Base-by-base conservation (phyloP, 2,888 invertebrate genomes). In the Erpobdella octoculata region DNA sequence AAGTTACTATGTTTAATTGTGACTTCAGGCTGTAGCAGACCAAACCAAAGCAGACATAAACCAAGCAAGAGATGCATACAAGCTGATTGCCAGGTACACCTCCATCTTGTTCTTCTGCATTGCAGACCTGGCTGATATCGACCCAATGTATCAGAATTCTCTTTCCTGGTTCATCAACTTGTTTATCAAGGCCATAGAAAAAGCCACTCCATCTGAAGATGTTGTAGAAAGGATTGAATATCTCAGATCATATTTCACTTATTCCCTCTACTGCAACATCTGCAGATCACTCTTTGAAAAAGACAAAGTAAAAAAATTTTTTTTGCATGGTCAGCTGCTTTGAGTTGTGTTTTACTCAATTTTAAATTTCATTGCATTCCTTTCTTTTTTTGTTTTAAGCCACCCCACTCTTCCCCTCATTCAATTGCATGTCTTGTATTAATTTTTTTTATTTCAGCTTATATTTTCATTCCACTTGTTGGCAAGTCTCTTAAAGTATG, bases 131-230 rank as follows among this genome's bases (percentile, higher is more conserved):
- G 84, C 84, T 53, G 84, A 83, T 76, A 84, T 85, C 74, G 84
- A 85, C 74, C 84, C 84, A 31, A 85, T 85, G 85, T 85, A 85
- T 77, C 85, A 85, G 78, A 85, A 84, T 76, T 85, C 85, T 0
- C 78, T 85, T 46, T 80, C 82, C 59, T 85, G 85, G 85, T 85
- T 85, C 76, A 84, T 85, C 73, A 84, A 82, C 76, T 79, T 85
- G n/a, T 85, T 84, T 75, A 78, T 80, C 64, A 76, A 81, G 74
- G 82, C 83, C 25, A 85, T 85, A 61, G 84, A 85, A 72, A 84
- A 84, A 75, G 84, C 84, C 0, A 83, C 83, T 74, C 80, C 80
- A 71, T 80, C 82, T 0, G 83, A 83, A 1, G 79, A 80, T 53
- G 77, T 85, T 46, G 72, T 74, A 18, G 76, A 76, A 28, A 78